A percentile compares a stretch with the other conserved stretches of the same genome.
Evolutionary conservation across 2,113 vertebrate genomes (phyloP).

Genomic region (Vimba vimba): DNA sequence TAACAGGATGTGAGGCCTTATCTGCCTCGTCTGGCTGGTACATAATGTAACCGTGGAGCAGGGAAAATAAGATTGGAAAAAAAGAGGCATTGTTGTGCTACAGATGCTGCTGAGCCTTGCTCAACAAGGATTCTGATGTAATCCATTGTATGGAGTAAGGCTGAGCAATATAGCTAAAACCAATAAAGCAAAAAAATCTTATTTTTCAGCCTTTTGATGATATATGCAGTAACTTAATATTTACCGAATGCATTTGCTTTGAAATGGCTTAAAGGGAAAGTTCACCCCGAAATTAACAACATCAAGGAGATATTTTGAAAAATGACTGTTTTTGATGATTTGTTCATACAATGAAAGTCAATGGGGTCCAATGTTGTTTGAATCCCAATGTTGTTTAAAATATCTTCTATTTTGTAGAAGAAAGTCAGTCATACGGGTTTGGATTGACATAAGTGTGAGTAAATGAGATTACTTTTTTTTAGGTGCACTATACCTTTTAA

Average conservation of each 20-base stretch:
- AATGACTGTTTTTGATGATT: not conserved
- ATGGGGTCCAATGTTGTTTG: not conserved
- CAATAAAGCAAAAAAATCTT: not conserved
- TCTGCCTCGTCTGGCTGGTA: constrained; percentile 70
- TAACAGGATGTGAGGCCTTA: constrained; percentile 65
- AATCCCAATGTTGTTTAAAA: not conserved
- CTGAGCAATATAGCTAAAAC: not conserved
- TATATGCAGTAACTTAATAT: not conserved
- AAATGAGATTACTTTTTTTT: not conserved
- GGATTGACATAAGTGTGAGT: not conserved
- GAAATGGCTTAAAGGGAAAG: not conserved
- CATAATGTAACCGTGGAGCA: constrained; percentile 43
- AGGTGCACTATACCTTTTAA: not conserved
- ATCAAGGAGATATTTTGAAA: not conserved
- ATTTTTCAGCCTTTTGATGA: not conserved
- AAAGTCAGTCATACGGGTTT: not conserved
- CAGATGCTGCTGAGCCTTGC: not conserved
- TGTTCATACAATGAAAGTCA: not conserved
- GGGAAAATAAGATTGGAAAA: constrained; percentile 5
- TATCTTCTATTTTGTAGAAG: not conserved
- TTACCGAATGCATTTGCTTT: not conserved
- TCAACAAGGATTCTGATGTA: constrained; percentile 11
- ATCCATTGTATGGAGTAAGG: not conserved
- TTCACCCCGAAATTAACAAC: not conserved
- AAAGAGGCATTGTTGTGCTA: constrained; percentile 27